Evolutionary conservation across 2,797 vertebrate genomes (phyloP).

Genomic region (Muscicapa striata): DNA sequence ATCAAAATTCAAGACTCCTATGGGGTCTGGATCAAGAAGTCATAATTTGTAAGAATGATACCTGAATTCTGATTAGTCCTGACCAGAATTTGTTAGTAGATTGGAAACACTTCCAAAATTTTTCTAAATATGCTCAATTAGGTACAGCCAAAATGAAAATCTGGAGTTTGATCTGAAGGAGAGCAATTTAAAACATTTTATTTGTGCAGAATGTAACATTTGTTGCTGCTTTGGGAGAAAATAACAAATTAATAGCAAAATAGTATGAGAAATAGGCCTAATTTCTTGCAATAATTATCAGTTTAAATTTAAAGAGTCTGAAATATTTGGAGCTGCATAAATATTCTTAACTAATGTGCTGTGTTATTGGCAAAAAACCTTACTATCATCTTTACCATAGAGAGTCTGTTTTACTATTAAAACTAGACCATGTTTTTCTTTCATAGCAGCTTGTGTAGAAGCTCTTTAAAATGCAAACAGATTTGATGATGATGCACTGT

Average conservation of each 20-base stretch:
- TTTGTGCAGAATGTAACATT: background rate
- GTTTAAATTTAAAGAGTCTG: background rate
- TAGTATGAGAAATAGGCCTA: background rate
- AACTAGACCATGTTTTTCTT: background rate
- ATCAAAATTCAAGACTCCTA: background rate
- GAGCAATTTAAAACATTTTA: background rate
- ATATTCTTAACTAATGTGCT: background rate
- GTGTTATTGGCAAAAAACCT: background rate
- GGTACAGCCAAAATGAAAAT: background rate
- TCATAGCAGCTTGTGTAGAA: slow-evolving; percentile 5
- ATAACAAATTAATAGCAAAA: background rate
- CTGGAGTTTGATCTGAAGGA: background rate
- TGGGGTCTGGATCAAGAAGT: background rate
- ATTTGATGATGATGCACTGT: background rate
- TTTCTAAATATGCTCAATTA: background rate
- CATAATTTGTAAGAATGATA: background rate
- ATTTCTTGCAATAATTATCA: background rate
- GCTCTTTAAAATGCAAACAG: slow-evolving; percentile 24
- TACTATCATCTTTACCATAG: background rate
- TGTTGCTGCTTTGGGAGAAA: slow-evolving; percentile 1
- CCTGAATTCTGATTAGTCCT: background rate
- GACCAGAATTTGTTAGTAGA: background rate
- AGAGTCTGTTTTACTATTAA: background rate
- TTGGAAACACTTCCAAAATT: background rate
- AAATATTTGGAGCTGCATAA: background rate